Evolutionary conservation across 2,113 vertebrate genomes (phyloP), one percentile per base, ranked within the genome.

Genomic region (Apteryx mantelli): DNA sequence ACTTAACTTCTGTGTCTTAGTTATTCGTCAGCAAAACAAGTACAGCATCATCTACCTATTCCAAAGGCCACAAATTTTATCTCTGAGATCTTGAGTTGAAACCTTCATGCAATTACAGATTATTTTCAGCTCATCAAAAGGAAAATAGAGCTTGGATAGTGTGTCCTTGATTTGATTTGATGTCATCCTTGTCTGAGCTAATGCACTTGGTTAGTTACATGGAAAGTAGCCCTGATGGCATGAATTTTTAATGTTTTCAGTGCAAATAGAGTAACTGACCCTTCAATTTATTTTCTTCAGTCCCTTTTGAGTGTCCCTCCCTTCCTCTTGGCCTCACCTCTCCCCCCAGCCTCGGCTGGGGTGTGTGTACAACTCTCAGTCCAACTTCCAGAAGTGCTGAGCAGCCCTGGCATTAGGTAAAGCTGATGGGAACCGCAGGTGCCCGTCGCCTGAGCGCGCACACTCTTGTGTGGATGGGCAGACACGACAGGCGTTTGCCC

Each of bases 121-220:
- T 96, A 60, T 90, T 96, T 96, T 95, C 79, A 53, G 38, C 78
- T 94, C 61, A 78, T 86, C 52, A 24, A 77, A 81, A 93, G 73
- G 52, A 95, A 86, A 95, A 5, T 78, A 96, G 82, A 63, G 55
- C 92, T 93, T 40, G 86, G 91, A 34, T 89, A 69, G 52, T 2
- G 22, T 82, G 85, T 95, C 79, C 85, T 93, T 90, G 79, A 88
- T 94, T 94, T 74, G 91, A 95, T 95, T 97, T 0, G 2, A 10
- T 88, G 89, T 88, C 93, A 68, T 94, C 82, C 87, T 93, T 94
- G 65, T 88, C 76, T 96, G 77, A 88, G 65, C 61, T 91, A 81
- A 75, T 1, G 5, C 40, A 73, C 61, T 96, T 42, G 52, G 56
- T 60, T 40, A 55, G 52, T 34, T 93, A 24, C 1, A 3, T 20